Evolutionary conservation across 2,888 invertebrate species (phyloP).

Genomic region (Tanytarsus gracilentus): DNA sequence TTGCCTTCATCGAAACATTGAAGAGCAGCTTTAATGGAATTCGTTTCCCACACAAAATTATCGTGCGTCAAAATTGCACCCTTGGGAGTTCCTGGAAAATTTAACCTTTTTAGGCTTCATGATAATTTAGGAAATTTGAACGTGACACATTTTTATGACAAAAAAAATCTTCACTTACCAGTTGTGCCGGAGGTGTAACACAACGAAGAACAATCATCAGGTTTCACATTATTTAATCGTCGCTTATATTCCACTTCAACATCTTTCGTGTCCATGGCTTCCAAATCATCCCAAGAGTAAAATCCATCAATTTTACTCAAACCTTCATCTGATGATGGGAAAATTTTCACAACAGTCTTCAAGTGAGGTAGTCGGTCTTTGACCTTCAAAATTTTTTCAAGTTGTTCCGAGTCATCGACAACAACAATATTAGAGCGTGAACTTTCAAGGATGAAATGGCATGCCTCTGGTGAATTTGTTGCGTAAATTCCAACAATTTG

Average conservation of each 20-base stretch:
- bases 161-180: too few relatives aligned
- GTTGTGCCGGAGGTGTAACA: constrained; percentile 85
- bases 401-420: constrained; percentile 77
- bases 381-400: constrained; percentile 70
- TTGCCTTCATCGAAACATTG: constrained; percentile 44
- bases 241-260: constrained; percentile 58
- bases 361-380: constrained; percentile 59
- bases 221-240: constrained; percentile 57
- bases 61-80: constrained; percentile 91
- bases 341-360: constrained; percentile 60
- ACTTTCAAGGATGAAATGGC: constrained; percentile 63
- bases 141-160: too few relatives aligned
- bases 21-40: background rate
- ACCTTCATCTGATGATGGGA: constrained; percentile 40
- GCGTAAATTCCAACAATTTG: constrained; percentile 83
- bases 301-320: constrained; percentile 42
- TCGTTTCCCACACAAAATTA: constrained; percentile 60
- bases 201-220: constrained; percentile 77
- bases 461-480: constrained; percentile 81
- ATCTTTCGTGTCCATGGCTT: constrained; percentile 63
- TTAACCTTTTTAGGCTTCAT: too few relatives aligned
- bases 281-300: constrained; percentile 66
- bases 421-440: constrained; percentile 75
- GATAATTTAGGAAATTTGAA: too few relatives aligned
- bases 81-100: constrained; percentile 59